Base-by-base conservation (phyloP, 2,113 vertebrate genomes). In the Hippoglossus stenolepis region DNA sequence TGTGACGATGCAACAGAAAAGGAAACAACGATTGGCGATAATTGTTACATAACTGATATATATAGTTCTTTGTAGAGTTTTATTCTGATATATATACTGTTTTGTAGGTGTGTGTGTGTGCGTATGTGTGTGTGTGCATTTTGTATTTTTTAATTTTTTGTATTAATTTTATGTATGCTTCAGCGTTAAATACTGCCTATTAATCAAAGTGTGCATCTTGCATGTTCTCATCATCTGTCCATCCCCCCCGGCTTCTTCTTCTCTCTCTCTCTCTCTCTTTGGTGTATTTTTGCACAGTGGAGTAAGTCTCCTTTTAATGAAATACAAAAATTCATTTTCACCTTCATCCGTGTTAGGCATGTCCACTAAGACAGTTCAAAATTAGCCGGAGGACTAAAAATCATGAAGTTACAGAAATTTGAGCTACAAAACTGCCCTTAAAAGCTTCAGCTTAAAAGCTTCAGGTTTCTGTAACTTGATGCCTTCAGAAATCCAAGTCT, bases 1-100 rank as follows among this genome's bases (percentile, higher is more conserved):
- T 90, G 89, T 91, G 91, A 91, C 68, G 82, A 90, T 86, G 92
- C 87, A 91, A 91, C 79, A 86, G 90, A 92, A 89, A 87, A 85
- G 82, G 85, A 88, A 90, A 87, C 80, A 87, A 87, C 60, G 64
- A 92, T 89, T 88, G 91, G 91, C 85, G 83, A 91, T 92, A 90
- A 93, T 92, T 91, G 92, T 91, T 91, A 92, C 90, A 92, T 90
- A 92, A 89, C 83, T 90, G 84, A 91, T 91, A 90, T 90, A 92
- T 93, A 90, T 93, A 87, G 92, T 91, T 93, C 91, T 94, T 94
- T 94, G 94, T 94, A 95, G 94, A 95, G 85, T 94, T 94, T 94
- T 94, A 94, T 94, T 95, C 93, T 93, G 91, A 94, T 91, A 94
- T 93, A 94, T 93, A 91, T 90, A 91, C 87, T 89, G 93, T 93